Conservation (phyloP, 2,113 vertebrate genomes). For the Pelecanus crispus region DNA sequence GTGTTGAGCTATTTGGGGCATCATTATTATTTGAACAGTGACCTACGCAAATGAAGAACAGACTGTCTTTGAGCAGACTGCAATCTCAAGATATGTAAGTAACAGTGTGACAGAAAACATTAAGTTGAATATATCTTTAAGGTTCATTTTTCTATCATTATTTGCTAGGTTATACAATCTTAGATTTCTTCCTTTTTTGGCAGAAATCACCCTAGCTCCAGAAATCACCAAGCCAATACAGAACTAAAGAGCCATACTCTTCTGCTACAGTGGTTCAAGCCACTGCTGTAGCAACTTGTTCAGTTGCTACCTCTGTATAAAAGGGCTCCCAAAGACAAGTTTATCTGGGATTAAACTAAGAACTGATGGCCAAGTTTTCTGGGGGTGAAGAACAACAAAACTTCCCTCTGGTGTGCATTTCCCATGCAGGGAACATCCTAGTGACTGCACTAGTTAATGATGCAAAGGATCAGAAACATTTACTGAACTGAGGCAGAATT, state of each 20-base stretch:
- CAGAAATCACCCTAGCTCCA: neutral
- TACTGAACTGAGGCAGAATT: neutral
- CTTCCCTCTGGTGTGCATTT: neutral
- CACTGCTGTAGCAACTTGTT: too few species aligned
- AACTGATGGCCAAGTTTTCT: neutral
- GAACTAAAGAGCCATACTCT: neutral
- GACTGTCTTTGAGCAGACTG: neutral
- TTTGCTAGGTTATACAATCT: neutral
- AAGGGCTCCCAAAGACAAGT: neutral
- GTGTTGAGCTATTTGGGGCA: slow-evolving; percentile 34
- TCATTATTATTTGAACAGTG: slow-evolving; percentile 59
- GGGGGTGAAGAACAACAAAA: neutral
- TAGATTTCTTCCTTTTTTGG: neutral
- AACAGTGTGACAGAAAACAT: neutral
- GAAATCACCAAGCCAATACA: neutral
- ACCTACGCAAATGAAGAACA: neutral
- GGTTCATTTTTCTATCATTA: neutral
- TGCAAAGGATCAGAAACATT: neutral
- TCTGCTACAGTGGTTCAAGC: neutral
- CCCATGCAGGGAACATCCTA: neutral
- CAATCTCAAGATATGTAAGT: neutral
- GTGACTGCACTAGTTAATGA: neutral
- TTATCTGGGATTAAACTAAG: neutral
- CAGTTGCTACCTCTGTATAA: neutral
- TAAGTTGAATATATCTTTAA: neutral